Conservation (phyloP, 1,140 invertebrate species). For the Drosophila malerkotliana region DNA sequence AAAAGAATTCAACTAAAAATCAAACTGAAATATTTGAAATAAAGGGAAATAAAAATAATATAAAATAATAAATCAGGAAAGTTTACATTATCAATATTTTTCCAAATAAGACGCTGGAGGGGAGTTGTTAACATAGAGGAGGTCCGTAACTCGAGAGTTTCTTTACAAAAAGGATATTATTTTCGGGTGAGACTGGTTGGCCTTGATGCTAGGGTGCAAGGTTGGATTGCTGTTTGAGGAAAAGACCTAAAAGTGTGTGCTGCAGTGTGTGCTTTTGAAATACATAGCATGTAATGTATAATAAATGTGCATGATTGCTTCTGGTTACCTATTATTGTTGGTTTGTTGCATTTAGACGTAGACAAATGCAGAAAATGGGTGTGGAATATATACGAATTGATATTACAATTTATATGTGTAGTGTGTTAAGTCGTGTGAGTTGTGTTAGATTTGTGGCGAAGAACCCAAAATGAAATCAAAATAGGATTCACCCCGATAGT, state of each 20-base stretch:
- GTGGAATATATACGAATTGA: conserved; percentile 69
- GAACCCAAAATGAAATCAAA: conserved; percentile 3
- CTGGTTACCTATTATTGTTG: conserved; percentile 20
- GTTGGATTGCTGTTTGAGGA: conserved; percentile 45
- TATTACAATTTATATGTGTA: conserved; percentile 45
- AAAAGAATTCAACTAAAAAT: conserved; percentile 4
- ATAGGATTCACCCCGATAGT: background rate
- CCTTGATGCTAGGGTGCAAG: conserved; percentile 82
- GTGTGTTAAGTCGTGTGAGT: conserved; percentile 52
- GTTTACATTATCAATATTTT: background rate
- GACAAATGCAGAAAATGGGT: conserved; percentile 75
- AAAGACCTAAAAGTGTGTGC: conserved; percentile 19
- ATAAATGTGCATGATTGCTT: conserved; percentile 15
- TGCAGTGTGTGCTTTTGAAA: conserved; percentile 18
- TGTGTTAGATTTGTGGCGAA: conserved; percentile 36
- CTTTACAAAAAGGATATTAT: conserved; percentile 15
- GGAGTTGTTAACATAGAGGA: conserved; percentile 9
- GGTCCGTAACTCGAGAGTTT: conserved; percentile 2
- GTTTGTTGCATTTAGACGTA: conserved; percentile 50
- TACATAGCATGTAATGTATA: conserved; percentile 7
- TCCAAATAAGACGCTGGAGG: background rate
- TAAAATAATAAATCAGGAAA: background rate
- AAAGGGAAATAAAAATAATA: background rate
- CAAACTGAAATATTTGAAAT: background rate
- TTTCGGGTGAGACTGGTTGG: conserved; percentile 25